phyloP scores from a whole-genome alignment of 1,140 invertebrate species.

The Archegozetes longisetosus region DNA sequence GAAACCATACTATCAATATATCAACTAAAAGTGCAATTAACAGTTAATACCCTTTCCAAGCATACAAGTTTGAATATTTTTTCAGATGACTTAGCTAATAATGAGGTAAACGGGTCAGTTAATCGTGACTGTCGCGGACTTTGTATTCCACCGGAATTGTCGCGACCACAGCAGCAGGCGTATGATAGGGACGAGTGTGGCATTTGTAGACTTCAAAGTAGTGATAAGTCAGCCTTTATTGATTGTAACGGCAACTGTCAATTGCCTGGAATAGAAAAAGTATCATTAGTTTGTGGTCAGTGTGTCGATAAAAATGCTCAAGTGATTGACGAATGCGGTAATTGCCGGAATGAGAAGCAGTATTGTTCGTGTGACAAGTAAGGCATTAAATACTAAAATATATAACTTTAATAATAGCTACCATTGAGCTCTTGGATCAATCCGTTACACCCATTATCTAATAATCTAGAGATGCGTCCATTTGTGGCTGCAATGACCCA shows the following conservation, averaged over 20 bases:
- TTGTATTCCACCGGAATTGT: conserved; percentile 9
- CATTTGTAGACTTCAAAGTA: conserved; percentile 12
- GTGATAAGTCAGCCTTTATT: conserved; percentile 1
- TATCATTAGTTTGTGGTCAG: conserved; percentile 7
- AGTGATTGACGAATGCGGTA: conserved; percentile 14
- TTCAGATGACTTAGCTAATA: background rate
- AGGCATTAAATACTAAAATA: too few species aligned
- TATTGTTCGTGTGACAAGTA: conserved; percentile 13
- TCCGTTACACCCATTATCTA: background rate
- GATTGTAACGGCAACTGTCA: conserved; percentile 16
- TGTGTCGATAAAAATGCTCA: conserved; percentile 3
- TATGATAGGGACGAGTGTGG: conserved; percentile 17
- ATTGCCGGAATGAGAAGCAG: conserved; percentile 9
- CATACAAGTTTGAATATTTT: background rate
- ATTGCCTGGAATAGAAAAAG: background rate
- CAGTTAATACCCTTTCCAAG: background rate
- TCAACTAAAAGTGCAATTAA: too few species aligned
- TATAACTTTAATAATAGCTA: background rate
- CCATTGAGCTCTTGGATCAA: background rate
- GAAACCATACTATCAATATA: background rate
- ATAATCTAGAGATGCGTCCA: conserved; percentile 9
- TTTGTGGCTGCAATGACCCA: conserved; percentile 15
- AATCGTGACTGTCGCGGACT: conserved; percentile 18
- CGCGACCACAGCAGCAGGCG: conserved; percentile 5
- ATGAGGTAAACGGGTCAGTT: background rate